Evolutionary conservation across 1,140 invertebrate species (phyloP).

Genomic region (Bombus consobrinus): DNA sequence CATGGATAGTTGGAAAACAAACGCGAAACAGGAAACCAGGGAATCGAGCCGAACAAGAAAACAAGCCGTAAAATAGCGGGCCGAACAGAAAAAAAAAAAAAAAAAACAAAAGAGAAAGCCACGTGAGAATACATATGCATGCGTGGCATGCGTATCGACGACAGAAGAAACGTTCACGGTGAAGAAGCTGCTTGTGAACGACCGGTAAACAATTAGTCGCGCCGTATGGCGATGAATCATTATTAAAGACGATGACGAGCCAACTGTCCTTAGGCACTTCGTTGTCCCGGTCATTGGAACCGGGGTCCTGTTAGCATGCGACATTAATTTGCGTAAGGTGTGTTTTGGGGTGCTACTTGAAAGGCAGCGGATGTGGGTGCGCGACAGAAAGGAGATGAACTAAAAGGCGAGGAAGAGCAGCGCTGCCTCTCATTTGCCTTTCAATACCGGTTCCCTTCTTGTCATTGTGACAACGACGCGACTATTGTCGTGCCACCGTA

Average conservation of each 20-base stretch:
- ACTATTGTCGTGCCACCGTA: slow-evolving; percentile 63
- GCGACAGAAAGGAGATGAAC: slow-evolving; percentile 63
- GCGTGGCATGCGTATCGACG: slow-evolving; percentile 44
- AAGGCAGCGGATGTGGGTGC: slow-evolving; percentile 68
- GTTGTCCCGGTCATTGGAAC: slow-evolving; percentile 57
- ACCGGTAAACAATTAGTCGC: slow-evolving; percentile 71
- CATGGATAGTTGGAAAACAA: not conserved
- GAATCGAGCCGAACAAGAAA: slow-evolving; percentile 50
- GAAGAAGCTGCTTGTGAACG: slow-evolving; percentile 55
- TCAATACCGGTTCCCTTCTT: slow-evolving; percentile 64
- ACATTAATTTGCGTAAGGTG: slow-evolving; percentile 72
- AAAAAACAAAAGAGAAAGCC: slow-evolving; percentile 51
- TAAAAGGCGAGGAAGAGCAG: slow-evolving; percentile 39
- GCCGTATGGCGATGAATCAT: slow-evolving; percentile 70
- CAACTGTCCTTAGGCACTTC: slow-evolving; percentile 54
- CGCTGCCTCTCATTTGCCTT: slow-evolving; percentile 64
- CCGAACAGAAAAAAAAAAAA: not conserved
- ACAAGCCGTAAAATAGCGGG: slow-evolving; percentile 41
- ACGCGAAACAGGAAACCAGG: slow-evolving; percentile 24
- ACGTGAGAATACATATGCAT: slow-evolving; percentile 56
- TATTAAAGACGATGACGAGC: slow-evolving; percentile 68
- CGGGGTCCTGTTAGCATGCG: slow-evolving; percentile 54
- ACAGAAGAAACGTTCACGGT: slow-evolving; percentile 49
- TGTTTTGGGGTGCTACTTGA: slow-evolving; percentile 66
- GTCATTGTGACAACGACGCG: slow-evolving; percentile 58